A percentile compares a stretch with the other conserved stretches of the same genome.
These are phyloP conservation scores for Neomonachus schauinslandi DNA, from an alignment of 2,113 vertebrate genomes.

Conservation along the genomic window DNA sequence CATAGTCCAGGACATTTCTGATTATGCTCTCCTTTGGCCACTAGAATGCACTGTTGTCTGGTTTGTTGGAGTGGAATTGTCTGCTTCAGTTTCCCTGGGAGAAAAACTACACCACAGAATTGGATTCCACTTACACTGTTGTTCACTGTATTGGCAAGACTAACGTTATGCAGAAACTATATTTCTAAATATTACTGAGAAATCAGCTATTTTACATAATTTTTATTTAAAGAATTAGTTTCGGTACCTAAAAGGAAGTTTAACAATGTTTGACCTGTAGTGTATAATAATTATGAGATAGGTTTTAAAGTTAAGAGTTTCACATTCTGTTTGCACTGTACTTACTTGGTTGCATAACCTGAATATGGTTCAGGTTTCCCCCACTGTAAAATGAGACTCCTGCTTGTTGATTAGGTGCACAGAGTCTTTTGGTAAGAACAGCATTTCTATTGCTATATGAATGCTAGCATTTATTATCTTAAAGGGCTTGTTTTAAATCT, in stretches of 20 bases:
- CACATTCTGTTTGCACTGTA: background rate
- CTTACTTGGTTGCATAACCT: background rate
- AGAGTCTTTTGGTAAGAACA: background rate
- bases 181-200: conserved; percentile 48
- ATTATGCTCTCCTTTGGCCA: conserved; percentile 58
- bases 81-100: conserved; percentile 4
- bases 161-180: background rate
- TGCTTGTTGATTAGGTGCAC: background rate
- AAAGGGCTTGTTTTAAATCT: background rate
- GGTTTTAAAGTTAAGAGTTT: conserved; percentile 21
- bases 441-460: background rate
- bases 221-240: conserved; percentile 49
- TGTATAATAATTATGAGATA: background rate
- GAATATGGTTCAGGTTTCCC: background rate
- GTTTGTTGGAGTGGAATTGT: background rate
- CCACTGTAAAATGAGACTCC: background rate
- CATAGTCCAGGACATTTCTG: background rate
- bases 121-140: background rate
- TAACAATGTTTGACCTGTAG: background rate
- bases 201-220: conserved; percentile 50
- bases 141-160: background rate
- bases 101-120: conserved; percentile 1
- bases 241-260: background rate
- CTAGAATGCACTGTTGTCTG: conserved; percentile 73
- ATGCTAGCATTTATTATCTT: conserved; percentile 3